phyloP scores from a whole-genome alignment of 1,140 invertebrate genomes.

The Aphidius ervi region DNA sequence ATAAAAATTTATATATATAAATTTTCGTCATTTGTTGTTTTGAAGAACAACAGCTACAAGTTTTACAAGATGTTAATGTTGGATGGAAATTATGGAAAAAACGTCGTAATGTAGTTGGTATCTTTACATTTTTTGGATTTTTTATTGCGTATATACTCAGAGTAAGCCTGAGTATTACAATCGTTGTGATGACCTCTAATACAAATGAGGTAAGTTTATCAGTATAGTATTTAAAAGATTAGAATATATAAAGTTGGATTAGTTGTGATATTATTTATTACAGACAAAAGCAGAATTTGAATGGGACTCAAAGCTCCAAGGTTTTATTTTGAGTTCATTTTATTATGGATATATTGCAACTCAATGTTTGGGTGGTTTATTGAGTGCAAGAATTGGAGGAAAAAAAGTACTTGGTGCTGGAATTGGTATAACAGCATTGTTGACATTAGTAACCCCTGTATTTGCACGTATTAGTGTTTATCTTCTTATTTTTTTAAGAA shows the following conservation, averaged over 20 bases:
- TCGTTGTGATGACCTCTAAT: slow-evolving; percentile 80
- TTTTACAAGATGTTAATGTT: slow-evolving; percentile 49
- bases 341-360: slow-evolving; percentile 79
- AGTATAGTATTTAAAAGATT: not conserved
- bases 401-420: slow-evolving; percentile 73
- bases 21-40: too few relatives aligned
- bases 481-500: slow-evolving; percentile 68
- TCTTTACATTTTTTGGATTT: slow-evolving; percentile 82
- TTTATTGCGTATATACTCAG: slow-evolving; percentile 84
- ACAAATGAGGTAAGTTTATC: slow-evolving; percentile 53
- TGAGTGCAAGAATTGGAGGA: slow-evolving; percentile 67
- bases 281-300: slow-evolving; percentile 66
- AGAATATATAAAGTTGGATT: slow-evolving; percentile 1
- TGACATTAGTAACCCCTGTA: slow-evolving; percentile 79
- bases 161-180: slow-evolving; percentile 85
- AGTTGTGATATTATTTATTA: slow-evolving; percentile 13
- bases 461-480: slow-evolving; percentile 68
- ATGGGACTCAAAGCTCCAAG: slow-evolving; percentile 76
- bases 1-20: too few relatives aligned
- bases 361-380: slow-evolving; percentile 69
- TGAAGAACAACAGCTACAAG: slow-evolving; percentile 27
- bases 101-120: slow-evolving; percentile 67
- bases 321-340: slow-evolving; percentile 80
- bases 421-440: slow-evolving; percentile 72
- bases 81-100: slow-evolving; percentile 67